phyloP scores from a whole-genome alignment of 2,113 vertebrate species.

The Pterophyllum scalare region DNA sequence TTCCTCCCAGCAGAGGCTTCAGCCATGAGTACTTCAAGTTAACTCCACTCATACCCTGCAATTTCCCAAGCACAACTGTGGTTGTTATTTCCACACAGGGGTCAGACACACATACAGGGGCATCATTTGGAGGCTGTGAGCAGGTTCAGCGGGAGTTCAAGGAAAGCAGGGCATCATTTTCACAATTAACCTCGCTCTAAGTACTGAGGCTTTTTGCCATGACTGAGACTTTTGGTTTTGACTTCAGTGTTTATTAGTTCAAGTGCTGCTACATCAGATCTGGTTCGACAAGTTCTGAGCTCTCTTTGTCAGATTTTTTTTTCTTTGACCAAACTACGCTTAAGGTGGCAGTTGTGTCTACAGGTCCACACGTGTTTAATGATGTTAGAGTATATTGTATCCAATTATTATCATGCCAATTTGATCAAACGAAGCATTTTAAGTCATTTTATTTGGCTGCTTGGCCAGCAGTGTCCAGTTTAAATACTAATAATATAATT shows the following conservation, averaged over 20 bases:
- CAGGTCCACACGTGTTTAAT: slow-evolving; percentile 17
- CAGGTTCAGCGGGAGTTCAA: slow-evolving; percentile 72
- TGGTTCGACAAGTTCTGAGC: slow-evolving; percentile 29
- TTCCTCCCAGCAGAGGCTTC: slow-evolving; percentile 19
- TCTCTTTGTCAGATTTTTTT: slow-evolving; percentile 6
- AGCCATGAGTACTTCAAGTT: slow-evolving; percentile 25
- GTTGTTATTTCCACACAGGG: slow-evolving; percentile 48
- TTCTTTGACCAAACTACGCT: slow-evolving; percentile 1
- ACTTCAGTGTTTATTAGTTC: slow-evolving; percentile 7
- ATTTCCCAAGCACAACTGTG: slow-evolving; percentile 57
- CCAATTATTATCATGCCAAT: not conserved
- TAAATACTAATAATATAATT: not conserved
- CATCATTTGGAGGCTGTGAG: slow-evolving; percentile 38
- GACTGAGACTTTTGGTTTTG: slow-evolving; percentile 19
- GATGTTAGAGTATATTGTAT: not conserved
- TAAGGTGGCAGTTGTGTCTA: slow-evolving; percentile 18
- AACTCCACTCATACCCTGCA: slow-evolving; percentile 40
- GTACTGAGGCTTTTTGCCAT: slow-evolving; percentile 17
- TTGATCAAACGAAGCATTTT: not conserved
- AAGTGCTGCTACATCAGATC: slow-evolving; percentile 22
- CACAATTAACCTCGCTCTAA: slow-evolving; percentile 48
- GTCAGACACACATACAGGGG: slow-evolving; percentile 49
- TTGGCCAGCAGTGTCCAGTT: not conserved
- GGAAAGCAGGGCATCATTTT: slow-evolving; percentile 58
- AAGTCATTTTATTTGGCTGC: not conserved